Conservation (phyloP, 2,113 vertebrate species). For the Camelus bactrianus region DNA sequence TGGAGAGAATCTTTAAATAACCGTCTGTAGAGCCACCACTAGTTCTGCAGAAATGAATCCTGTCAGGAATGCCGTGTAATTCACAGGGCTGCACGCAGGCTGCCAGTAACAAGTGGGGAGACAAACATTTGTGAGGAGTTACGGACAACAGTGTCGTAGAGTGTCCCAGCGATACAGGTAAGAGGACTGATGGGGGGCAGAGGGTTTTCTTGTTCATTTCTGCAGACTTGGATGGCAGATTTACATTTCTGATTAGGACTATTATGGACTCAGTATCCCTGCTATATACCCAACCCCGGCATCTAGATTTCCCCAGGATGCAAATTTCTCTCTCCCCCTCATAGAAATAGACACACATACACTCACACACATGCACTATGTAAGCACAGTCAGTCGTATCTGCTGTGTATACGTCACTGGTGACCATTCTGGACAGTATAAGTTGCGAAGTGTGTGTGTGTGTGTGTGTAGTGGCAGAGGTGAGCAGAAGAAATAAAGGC, state of each 20-base stretch:
- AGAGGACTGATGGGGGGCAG: not conserved
- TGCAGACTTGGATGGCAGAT: not conserved
- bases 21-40: conserved; percentile 63
- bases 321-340: not conserved
- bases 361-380: not conserved
- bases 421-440: conserved; percentile 5
- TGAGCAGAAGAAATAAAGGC: conserved; percentile 46
- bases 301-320: not conserved
- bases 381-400: not conserved
- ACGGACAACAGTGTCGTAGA: not conserved
- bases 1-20: conserved; percentile 58
- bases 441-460: not conserved
- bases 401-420: not conserved
- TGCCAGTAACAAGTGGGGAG: conserved; percentile 46
- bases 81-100: conserved; percentile 8
- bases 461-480: not conserved
- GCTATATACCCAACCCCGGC: not conserved
- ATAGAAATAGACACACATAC: not conserved
- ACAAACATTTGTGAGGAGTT: not conserved
- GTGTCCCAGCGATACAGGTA: not conserved
- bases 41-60: conserved; percentile 64
- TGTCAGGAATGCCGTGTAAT: conserved; percentile 63
- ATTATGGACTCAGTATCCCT: not conserved
- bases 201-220: conserved; percentile 18
- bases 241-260: not conserved